A percentile compares a stretch with the other conserved stretches of the same genome.
phyloP scores from a whole-genome alignment of 1,140 invertebrate genomes.

The Sycophila sp. region DNA sequence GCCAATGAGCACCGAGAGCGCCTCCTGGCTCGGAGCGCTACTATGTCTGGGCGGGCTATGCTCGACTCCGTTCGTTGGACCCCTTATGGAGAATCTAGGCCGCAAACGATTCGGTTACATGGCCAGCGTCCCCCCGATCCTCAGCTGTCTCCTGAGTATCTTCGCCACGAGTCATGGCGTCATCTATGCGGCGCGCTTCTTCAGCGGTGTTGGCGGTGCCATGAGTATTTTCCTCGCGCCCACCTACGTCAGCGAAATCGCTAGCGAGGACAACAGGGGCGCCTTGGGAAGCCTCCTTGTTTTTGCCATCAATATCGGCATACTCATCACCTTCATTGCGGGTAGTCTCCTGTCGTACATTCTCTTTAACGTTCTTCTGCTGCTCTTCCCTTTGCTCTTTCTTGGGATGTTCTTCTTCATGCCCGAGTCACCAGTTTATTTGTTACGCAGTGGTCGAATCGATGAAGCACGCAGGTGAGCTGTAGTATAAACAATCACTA shows the following conservation, averaged over 20 bases:
- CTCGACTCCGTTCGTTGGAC: conserved; percentile 47
- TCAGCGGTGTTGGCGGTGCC: conserved; percentile 66
- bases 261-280: conserved; percentile 68
- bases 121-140: conserved; percentile 44
- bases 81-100: conserved; percentile 57
- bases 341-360: conserved; percentile 68
- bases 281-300: conserved; percentile 66
- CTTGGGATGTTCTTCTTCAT: conserved; percentile 64
- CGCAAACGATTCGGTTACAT: conserved; percentile 56
- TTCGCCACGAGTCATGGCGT: conserved; percentile 49
- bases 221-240: conserved; percentile 65
- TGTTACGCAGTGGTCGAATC: conserved; percentile 54
- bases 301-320: conserved; percentile 69
- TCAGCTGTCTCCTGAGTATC: conserved; percentile 58
- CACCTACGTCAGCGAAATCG: conserved; percentile 71
- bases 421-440: conserved; percentile 71
- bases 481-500: background rate
- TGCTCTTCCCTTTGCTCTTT: conserved; percentile 63
- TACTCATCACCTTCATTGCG: conserved; percentile 68
- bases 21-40: conserved; percentile 64
- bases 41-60: conserved; percentile 56
- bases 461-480: conserved; percentile 57
- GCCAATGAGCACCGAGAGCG: conserved; percentile 60
- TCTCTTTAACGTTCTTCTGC: conserved; percentile 58
- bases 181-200: conserved; percentile 54